Evolutionary conservation across 2,113 vertebrate species (phyloP), one percentile per base, ranked within the genome.

Genomic region (Spheniscus mendiculus): DNA sequence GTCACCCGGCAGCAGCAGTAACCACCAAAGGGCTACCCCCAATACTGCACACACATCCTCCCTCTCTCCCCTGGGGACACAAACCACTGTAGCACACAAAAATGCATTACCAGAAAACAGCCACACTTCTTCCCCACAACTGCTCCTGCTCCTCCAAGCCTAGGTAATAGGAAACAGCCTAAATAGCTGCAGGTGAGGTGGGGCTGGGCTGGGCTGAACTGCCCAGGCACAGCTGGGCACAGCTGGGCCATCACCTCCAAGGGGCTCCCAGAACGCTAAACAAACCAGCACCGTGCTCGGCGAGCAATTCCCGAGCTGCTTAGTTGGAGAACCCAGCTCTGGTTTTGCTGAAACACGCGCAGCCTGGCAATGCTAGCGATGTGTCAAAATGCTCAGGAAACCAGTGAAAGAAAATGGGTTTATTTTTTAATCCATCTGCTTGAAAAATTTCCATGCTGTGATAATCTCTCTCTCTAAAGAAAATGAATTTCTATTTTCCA

Each of bases 11-110:
- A 2, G 40, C 23, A 44, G 42, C 32, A n/a, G 14, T 1, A 25
- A 4, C 30, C 38, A 30, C 55, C 47, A 38, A 2, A 1, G 16
- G 30, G 65, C 4, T 8, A 11, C 49, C 34, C 6, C 56, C 16
- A 0, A 3, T 1, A 4, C 6, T 3, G 0, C 25, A 6, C 30
- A 11, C 5, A 38, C 38, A n/a, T n/a, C n/a, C n/a, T n/a, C n/a
- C n/a, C n/a, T n/a, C n/a, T n/a, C 44, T 9, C 11, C 2, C 0
- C 27, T 1, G 2, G 10, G 27, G 16, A 15, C 21, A 2, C 62
- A 19, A 65, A 15, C 44, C 29, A 19, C 3, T 16, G 0, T 0
- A 12, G 6, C 20, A 30, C 69, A 40, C 16, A 53, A 38, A 61
- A 40, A 1, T 1, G 5, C 7, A 1, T 13, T 15, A 3, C 44